Evolutionary conservation across 2,797 vertebrate species (phyloP).

Genomic region (Diceros bicornis): DNA sequence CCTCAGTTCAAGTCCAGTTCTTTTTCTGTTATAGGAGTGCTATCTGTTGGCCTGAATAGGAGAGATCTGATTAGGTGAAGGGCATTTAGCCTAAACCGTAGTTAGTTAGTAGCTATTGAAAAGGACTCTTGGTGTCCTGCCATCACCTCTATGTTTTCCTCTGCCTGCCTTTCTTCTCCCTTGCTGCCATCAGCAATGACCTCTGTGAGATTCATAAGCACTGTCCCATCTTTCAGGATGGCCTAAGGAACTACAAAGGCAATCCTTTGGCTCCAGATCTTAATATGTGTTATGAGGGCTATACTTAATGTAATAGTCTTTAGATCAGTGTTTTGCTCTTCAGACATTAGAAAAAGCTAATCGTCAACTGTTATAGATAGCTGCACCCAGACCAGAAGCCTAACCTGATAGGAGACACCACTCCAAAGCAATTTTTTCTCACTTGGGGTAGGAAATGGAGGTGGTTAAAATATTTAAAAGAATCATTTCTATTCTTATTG

Average conservation of each 20-base stretch:
- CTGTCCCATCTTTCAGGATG: neutral
- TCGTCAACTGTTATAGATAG: neutral
- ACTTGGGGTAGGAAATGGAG: neutral
- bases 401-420: neutral
- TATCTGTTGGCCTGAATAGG: neutral
- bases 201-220: neutral
- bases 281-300: neutral
- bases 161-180: neutral
- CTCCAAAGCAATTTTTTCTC: neutral
- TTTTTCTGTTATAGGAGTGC: conserved; percentile 16
- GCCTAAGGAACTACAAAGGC: neutral
- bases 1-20: neutral
- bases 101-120: neutral
- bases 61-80: neutral
- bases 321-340: conserved; percentile 7
- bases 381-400: neutral
- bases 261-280: neutral
- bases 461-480: neutral
- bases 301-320: neutral
- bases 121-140: neutral
- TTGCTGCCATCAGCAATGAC: neutral
- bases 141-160: neutral
- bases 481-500: conserved; percentile 18
- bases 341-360: neutral
- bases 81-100: neutral